phyloP scores from a whole-genome alignment of 2,113 vertebrate genomes.

The Struthidea cinerea region DNA sequence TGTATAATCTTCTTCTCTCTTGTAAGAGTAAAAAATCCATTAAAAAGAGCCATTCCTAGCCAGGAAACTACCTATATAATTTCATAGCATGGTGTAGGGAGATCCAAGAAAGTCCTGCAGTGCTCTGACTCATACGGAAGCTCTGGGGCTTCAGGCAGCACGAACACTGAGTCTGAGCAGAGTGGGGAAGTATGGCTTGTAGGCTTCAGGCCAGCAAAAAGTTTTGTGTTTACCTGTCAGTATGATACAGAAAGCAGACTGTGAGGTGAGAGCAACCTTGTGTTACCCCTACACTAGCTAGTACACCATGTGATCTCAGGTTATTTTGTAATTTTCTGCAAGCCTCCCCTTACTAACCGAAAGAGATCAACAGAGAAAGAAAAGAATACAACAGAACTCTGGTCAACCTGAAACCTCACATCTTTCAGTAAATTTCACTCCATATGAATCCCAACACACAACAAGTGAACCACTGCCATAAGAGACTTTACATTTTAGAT shows the following conservation, averaged over 20 bases:
- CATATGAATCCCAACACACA: background rate
- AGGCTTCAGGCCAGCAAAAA: background rate
- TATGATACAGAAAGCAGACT: background rate
- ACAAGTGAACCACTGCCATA: background rate
- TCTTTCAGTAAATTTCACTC: background rate
- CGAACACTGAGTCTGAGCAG: background rate
- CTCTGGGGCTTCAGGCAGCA: background rate
- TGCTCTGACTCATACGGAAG: background rate
- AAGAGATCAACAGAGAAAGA: background rate
- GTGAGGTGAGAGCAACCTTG: background rate
- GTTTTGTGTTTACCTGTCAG: background rate
- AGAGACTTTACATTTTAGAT: background rate
- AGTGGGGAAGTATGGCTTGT: background rate
- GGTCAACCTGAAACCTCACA: background rate
- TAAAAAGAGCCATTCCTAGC: background rate
- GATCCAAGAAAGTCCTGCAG: background rate
- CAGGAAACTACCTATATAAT: background rate
- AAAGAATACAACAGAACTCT: background rate
- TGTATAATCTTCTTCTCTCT: background rate
- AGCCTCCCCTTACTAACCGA: background rate
- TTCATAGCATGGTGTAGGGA: background rate
- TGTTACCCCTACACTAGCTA: background rate
- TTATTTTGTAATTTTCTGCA: background rate
- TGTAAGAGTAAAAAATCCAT: background rate
- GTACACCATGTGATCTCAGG: background rate